These are phyloP conservation scores for Amphipyra berbera DNA, from an alignment of 2,888 invertebrate genomes.

Conservation along the genomic window DNA sequence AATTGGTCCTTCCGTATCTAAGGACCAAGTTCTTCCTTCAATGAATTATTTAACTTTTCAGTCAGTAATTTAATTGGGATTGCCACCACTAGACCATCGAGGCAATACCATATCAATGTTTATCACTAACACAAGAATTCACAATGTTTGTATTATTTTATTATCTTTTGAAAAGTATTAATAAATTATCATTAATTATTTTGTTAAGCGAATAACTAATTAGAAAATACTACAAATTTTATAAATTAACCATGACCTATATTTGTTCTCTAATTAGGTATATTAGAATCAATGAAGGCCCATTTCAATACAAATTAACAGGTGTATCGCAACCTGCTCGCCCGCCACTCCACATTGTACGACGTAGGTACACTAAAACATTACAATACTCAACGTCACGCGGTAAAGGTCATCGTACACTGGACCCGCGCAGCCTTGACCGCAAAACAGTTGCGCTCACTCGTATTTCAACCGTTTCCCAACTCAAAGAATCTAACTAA, in stretches of 20 bases:
- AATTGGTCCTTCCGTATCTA: no score
- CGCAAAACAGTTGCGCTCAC: conserved; percentile 85
- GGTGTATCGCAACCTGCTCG: conserved; percentile 21
- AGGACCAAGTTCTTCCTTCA: no score
- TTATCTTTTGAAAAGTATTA: no score
- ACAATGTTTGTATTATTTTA: no score
- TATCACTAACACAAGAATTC: no score
- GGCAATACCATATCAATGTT: no score
- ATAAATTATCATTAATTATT: no score
- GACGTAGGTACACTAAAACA: conserved; percentile 43
- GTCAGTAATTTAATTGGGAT: no score
- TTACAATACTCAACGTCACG: conserved; percentile 59
- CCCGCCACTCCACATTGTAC: conserved; percentile 17
- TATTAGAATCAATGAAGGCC: conserved; percentile 13
- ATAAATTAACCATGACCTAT: conserved; percentile 8
- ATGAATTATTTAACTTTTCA: no score
- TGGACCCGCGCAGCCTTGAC: conserved; percentile 77
- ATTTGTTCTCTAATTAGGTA: conserved; percentile 12
- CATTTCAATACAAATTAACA: conserved; percentile 32
- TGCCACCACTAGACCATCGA: no score
- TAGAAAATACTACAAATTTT: no score
- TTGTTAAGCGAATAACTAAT: no score
- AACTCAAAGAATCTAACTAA: conserved; percentile 81
- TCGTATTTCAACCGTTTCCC: conserved; percentile 78
- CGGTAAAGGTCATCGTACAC: conserved; percentile 77